These are phyloP conservation scores for Caranx ignobilis DNA, from an alignment of 2,113 vertebrate genomes.

Conservation along the genomic window DNA sequence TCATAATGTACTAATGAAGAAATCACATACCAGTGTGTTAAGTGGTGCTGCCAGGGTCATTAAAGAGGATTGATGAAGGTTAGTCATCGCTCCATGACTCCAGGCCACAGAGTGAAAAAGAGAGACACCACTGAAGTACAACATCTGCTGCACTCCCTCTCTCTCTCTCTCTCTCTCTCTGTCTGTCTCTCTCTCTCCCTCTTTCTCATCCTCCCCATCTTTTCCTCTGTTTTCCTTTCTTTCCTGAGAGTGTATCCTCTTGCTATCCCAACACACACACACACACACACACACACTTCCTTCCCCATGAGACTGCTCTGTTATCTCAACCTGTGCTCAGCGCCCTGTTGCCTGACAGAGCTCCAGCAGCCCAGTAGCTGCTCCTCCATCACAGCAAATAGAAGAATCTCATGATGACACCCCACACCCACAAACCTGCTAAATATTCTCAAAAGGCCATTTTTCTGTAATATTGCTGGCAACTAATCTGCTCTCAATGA, in stretches of 20 bases:
- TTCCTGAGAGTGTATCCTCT: not conserved
- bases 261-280: not conserved
- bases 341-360: slow-evolving; percentile 14
- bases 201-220: not conserved
- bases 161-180: not conserved
- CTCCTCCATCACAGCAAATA: not conserved
- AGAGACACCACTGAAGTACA: slow-evolving; percentile 47
- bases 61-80: slow-evolving; percentile 79
- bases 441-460: slow-evolving; percentile 27
- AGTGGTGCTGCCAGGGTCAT: slow-evolving; percentile 72
- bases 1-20: slow-evolving; percentile 70
- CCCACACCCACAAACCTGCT: not conserved
- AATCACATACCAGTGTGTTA: slow-evolving; percentile 69
- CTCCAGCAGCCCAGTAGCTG: slow-evolving; percentile 1
- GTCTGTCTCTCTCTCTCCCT: not conserved
- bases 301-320: slow-evolving; percentile 32
- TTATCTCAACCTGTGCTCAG: slow-evolving; percentile 29
- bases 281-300: not conserved
- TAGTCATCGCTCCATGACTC: slow-evolving; percentile 70
- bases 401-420: not conserved
- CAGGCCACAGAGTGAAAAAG: slow-evolving; percentile 60
- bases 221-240: slow-evolving; percentile 1
- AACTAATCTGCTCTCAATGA: slow-evolving; percentile 28
- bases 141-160: slow-evolving; percentile 51
- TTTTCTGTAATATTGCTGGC: slow-evolving; percentile 17